Evolutionary conservation across 2,797 vertebrate genomes (phyloP), one percentile per base, ranked within the genome.

Genomic region (Lates japonicus): DNA sequence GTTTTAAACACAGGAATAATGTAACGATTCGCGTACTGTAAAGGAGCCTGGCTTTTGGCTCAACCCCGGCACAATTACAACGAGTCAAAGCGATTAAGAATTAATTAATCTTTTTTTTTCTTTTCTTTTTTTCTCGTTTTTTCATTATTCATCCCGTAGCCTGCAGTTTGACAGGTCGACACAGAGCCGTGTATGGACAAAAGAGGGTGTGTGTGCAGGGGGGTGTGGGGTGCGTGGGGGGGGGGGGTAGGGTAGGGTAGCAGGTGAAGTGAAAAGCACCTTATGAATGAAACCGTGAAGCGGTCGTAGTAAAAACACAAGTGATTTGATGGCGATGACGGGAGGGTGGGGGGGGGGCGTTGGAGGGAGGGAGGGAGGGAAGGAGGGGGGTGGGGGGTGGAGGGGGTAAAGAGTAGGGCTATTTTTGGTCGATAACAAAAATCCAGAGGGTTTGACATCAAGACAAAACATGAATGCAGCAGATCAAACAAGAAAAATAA

Each of bases 251-350:
- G 87, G 90, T 35, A 46, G 68, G 41, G 41, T 90, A 90, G 95
- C 93, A 94, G 95, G 93, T 95, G 94, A 94, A 94, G 94, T 91
- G 93, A 94, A 94, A 93, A 94, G 93, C 93, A 94, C 94, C 94
- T 95, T 93, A 96, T 96, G 95, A 96, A 96, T 96, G 95, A 96
- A 96, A 95, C 92, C 93, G 88, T 95, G 93, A 93, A 94, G 92
- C 94, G 91, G 93, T 87, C 92, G 95, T 96, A 96, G 94, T 95
- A 96, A 95, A 95, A 94, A 94, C 95, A 95, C 92, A 93, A 93
- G 93, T 94, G 93, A 95, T 95, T 95, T 95, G 92, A 93, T 93
- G 93, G 93, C 92, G 91, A 93, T 94, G 94, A 94, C 94, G 87
- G 91, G 88, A 76, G 85, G 83, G 68, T 29, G 25, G 81, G 78